Evolutionary conservation across 2,888 invertebrate species (phyloP).

Genomic region (Carcina quercana): DNA sequence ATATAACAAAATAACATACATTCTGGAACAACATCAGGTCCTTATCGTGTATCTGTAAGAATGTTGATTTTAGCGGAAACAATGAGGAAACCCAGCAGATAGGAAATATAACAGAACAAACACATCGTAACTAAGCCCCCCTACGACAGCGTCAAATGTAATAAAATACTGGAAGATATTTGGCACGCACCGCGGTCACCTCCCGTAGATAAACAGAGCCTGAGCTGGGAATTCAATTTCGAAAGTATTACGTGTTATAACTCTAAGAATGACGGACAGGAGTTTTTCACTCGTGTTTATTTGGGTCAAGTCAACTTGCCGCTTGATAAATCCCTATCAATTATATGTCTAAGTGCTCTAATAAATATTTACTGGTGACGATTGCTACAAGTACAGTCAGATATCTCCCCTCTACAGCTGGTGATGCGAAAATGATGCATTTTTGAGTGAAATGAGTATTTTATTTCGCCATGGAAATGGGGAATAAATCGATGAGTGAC

Average conservation of each 20-base stretch:
- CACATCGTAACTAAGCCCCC: slow-evolving; percentile 12
- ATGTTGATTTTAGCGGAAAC: slow-evolving; percentile 8
- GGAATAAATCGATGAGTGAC: too few species aligned
- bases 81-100: slow-evolving; percentile 8
- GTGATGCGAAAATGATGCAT: too few species aligned
- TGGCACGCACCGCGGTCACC: slow-evolving; percentile 27
- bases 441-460: too few species aligned
- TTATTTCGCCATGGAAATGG: too few species aligned
- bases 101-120: slow-evolving; percentile 5
- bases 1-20: too few species aligned
- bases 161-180: slow-evolving; percentile 27
- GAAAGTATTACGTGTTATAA: slow-evolving; percentile 47
- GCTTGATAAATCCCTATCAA: slow-evolving; percentile 58
- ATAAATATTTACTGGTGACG: too few species aligned
- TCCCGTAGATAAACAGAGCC: slow-evolving; percentile 32
- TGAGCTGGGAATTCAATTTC: slow-evolving; percentile 45
- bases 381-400: too few species aligned
- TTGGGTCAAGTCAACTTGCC: slow-evolving; percentile 51
- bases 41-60: not conserved
- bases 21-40: too few species aligned
- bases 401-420: too few species aligned
- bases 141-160: slow-evolving; percentile 16
- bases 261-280: slow-evolving; percentile 33
- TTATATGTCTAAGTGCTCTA: too few species aligned
- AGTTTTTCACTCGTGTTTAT: slow-evolving; percentile 57